phyloP scores from a whole-genome alignment of 2,888 invertebrate species.

The Platerodrilus igneus region DNA sequence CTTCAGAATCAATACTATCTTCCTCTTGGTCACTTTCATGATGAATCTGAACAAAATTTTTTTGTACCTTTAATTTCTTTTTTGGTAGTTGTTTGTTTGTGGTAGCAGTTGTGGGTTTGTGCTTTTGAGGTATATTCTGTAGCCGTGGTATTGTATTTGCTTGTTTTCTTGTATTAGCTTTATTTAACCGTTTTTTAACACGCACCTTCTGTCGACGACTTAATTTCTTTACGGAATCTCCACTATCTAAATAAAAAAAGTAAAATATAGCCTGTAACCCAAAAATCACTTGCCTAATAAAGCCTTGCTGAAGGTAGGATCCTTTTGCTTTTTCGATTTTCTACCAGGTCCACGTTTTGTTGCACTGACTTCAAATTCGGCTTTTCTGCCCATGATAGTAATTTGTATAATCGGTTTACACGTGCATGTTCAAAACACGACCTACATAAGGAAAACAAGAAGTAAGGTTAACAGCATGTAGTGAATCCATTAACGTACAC shows the following conservation, averaged over 20 bases:
- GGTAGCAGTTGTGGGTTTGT: not conserved
- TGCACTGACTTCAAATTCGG: constrained; percentile 67
- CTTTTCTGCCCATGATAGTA: constrained; percentile 86
- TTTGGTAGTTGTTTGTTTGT: constrained; percentile 3
- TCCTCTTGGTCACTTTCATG: constrained; percentile 22
- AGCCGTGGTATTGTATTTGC: constrained; percentile 11
- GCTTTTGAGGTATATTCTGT: not conserved
- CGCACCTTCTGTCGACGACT: constrained; percentile 69
- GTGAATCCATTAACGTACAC: no score
- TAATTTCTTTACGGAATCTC: constrained; percentile 54
- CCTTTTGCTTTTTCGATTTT: constrained; percentile 81
- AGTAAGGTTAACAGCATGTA: no score
- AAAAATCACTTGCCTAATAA: constrained; percentile 46
- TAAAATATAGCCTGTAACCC: constrained; percentile 6
- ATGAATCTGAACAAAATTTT: constrained; percentile 31
- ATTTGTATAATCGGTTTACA: not conserved
- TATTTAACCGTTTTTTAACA: constrained; percentile 54
- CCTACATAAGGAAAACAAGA: no score
- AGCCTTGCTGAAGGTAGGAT: constrained; percentile 65
- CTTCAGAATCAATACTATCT: constrained; percentile 33
- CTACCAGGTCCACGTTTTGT: constrained; percentile 79
- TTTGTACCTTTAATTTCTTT: constrained; percentile 28
- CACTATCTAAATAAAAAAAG: constrained; percentile 39
- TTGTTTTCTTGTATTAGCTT: constrained; percentile 49
- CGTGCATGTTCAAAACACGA: not conserved